These are phyloP conservation scores for Lagopus leucura DNA, from an alignment of 2,113 vertebrate genomes.

Conservation along the genomic window DNA sequence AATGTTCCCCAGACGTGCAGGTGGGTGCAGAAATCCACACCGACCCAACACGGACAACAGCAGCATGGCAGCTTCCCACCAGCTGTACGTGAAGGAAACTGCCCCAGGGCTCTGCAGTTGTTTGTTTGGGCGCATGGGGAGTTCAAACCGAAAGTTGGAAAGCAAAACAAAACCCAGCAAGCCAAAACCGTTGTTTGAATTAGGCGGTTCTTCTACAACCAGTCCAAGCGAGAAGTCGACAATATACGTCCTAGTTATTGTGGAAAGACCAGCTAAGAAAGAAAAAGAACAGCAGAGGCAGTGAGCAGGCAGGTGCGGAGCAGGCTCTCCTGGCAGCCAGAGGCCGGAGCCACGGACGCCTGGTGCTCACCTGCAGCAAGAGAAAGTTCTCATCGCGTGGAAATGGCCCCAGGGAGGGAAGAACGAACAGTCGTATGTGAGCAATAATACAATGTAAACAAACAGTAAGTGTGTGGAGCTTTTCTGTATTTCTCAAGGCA, in stretches of 20 bases:
- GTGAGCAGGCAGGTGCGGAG: neutral
- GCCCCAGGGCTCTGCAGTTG: neutral
- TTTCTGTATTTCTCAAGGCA: neutral
- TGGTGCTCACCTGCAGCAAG: neutral
- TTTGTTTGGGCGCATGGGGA: neutral
- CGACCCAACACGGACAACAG: too few relatives aligned
- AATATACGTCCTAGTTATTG: accelerated
- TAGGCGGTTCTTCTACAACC: neutral
- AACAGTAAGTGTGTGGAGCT: neutral
- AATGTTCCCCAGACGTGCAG: accelerated
- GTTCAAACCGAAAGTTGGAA: neutral
- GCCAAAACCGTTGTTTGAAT: neutral
- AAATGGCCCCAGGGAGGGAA: neutral
- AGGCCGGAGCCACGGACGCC: neutral
- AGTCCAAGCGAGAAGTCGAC: neutral
- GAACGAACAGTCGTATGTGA: neutral
- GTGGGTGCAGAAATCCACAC: neutral
- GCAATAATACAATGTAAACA: neutral
- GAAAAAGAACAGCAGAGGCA: neutral
- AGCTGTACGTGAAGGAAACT: neutral
- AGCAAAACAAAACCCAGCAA: neutral
- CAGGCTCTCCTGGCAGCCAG: accelerated
- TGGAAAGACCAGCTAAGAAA: neutral
- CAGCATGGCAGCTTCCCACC: neutral
- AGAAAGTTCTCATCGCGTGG: neutral